These are phyloP conservation scores for Chloroceryle amazona DNA, from an alignment of 2,797 vertebrate genomes.

Conservation along the genomic window DNA sequence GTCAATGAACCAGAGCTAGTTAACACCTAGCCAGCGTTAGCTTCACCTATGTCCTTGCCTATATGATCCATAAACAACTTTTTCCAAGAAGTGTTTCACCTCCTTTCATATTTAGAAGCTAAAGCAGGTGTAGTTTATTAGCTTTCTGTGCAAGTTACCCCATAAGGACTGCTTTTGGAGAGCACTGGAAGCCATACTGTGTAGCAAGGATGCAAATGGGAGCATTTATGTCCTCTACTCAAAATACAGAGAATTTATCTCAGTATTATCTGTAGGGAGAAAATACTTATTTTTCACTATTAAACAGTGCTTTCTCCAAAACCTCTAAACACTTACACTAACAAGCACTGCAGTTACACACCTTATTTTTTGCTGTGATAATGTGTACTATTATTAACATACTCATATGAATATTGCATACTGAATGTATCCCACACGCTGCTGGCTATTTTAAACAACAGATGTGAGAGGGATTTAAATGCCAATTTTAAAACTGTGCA, in stretches of 20 bases:
- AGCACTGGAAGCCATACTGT: not conserved
- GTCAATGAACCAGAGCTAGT: not conserved
- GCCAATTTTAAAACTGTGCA: slow-evolving; percentile 60
- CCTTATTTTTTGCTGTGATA: slow-evolving; percentile 10
- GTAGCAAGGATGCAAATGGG: not conserved
- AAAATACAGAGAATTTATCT: not conserved
- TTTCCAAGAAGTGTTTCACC: not conserved
- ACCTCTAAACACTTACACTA: not conserved
- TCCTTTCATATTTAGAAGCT: slow-evolving; percentile 8
- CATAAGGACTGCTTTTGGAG: not conserved
- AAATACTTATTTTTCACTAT: not conserved
- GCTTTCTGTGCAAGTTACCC: not conserved
- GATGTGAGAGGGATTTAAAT: slow-evolving; percentile 65
- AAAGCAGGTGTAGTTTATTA: slow-evolving; percentile 25
- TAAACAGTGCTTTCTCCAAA: not conserved
- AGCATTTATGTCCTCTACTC: not conserved
- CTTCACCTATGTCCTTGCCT: not conserved
- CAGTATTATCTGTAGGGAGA: not conserved
- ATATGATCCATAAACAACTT: not conserved
- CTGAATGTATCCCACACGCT: slow-evolving; percentile 2
- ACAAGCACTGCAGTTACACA: not conserved
- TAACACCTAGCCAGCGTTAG: not conserved
- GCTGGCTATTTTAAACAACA: slow-evolving; percentile 61
- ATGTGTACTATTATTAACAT: slow-evolving; percentile 29
- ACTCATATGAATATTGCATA: slow-evolving; percentile 29